Evolutionary conservation across 2,888 invertebrate species (phyloP), one percentile per base, ranked within the genome.

Genomic region (Chydorus sphaericus): DNA sequence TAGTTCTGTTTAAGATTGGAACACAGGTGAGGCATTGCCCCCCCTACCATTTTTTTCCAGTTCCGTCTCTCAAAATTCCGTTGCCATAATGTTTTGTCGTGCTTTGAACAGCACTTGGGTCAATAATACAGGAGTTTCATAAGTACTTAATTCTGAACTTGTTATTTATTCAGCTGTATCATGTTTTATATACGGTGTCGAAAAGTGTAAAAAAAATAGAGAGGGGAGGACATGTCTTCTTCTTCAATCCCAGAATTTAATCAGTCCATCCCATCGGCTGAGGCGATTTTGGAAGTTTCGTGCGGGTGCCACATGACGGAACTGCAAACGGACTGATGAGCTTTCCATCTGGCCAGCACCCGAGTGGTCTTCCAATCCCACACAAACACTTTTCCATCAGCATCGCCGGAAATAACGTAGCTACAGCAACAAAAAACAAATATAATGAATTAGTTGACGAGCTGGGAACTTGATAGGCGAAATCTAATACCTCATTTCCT

Each of bases 311-410:
- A 99, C 16, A 97, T 74, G 0, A 84, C 81, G 16, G 83, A 80
- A 60, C 96, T 96, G 68, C 97, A 97, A 16, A 97, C 96, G 59
- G 90, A 90, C 63, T 98, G 96, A 69, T 99, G 98, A 0, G 98
- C 98, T 71, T 97, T 96, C 90, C 98, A 97, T 69, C 94, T 96
- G 70, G 90, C 93, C 72, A 90, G 93, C 60, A 98, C 75, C 73
- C 96, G 94, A 60, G 97, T 97, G 0, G 96, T 93, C 70, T 97
- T 97, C 97, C 97, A 99, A 68, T 98, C 97, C 98, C 98, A 99
- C 48, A 98, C 82, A 71, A 92, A 97, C 65, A 93, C 84, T 71
- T 96, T 96, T 10, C 98, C 98, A 73, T 98, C 98, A 0, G 97
- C 97, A 71, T 99, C 98, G 1, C 98, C 98, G 0, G 94, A 96